Percentiles rank a stretch among this genome's conserved stretches.
Conservation (phyloP, 1,140 invertebrate genomes). For the Drosophila santomea region DNA sequence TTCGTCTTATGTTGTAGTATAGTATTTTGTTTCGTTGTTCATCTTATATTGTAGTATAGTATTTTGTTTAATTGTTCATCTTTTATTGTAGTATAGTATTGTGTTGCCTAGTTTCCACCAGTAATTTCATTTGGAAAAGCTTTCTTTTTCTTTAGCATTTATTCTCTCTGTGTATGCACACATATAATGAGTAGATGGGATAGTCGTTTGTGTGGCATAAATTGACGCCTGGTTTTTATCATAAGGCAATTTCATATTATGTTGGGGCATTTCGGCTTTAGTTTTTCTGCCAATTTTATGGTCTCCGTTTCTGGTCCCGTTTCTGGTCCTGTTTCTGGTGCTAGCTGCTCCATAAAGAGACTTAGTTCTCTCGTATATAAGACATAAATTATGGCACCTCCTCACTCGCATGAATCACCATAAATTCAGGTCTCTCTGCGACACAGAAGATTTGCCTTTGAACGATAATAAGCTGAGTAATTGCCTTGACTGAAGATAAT, state of each 20-base stretch:
- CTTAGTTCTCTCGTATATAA: constrained; percentile 55
- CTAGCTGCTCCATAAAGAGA: constrained; percentile 47
- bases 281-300: constrained; percentile 67
- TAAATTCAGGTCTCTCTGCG: constrained; percentile 28
- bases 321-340: background rate
- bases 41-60: too few species aligned
- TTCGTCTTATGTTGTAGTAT: too few species aligned
- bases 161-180: background rate
- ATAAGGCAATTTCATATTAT: constrained; percentile 79
- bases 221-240: constrained; percentile 77
- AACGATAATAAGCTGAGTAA: constrained; percentile 51
- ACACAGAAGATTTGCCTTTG: constrained; percentile 33
- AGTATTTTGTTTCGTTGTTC: too few species aligned
- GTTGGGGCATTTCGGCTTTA: constrained; percentile 61
- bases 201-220: constrained; percentile 58
- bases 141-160: too few species aligned
- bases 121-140: too few species aligned
- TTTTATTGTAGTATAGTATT: too few species aligned
- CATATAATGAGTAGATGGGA: background rate
- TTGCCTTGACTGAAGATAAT: constrained; percentile 26
- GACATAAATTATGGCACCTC: constrained; percentile 74
- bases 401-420: constrained; percentile 43
- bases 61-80: too few species aligned
- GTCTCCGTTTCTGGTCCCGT: constrained; percentile 18
- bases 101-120: too few species aligned